Conservation (phyloP, 35 echinoderm and acorn worm species). For the Chiridota heheva region DNA sequence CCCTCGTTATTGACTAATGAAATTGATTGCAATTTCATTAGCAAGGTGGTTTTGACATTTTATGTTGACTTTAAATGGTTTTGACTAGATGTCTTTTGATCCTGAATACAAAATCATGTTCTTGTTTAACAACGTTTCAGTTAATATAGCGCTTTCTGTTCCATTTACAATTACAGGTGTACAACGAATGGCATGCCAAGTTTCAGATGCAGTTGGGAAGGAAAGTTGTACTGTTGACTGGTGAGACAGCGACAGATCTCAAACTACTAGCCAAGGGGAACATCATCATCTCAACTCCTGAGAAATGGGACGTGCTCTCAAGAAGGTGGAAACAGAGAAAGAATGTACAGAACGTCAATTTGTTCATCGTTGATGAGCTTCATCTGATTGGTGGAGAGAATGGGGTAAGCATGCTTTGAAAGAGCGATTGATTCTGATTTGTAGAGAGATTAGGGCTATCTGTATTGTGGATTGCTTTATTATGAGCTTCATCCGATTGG, state of each 20-base stretch:
- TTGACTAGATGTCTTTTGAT: too few relatives aligned
- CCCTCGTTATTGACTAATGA: background rate
- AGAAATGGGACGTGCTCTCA: conserved; percentile 94
- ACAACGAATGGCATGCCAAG: conserved; percentile 97
- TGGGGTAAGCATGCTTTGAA: conserved; percentile 63
- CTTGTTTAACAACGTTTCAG: too few relatives aligned
- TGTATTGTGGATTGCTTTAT: too few relatives aligned
- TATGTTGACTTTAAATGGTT: too few relatives aligned
- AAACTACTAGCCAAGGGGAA: conserved; percentile 99
- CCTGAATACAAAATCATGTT: too few relatives aligned
- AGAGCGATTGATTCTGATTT: too few relatives aligned
- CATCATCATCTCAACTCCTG: conserved; percentile 95
- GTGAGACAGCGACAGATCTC: conserved; percentile 94
- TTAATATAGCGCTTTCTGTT: too few relatives aligned
- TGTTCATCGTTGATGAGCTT: conserved; percentile 95
- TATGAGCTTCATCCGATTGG: conserved; percentile 95
- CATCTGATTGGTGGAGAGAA: conserved; percentile 96
- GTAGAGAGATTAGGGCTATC: too few relatives aligned
- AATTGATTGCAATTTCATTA: background rate
- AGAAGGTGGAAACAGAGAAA: conserved; percentile 97
- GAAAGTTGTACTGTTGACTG: conserved; percentile 81
- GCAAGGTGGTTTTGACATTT: background rate
- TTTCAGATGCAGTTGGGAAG: conserved; percentile 97
- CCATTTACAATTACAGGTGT: conserved; percentile 82
- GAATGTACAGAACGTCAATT: conserved; percentile 95